These are phyloP conservation scores for Thalassaphorura encarpata DNA, from an alignment of 1,140 invertebrate genomes.

Conservation along the genomic window DNA sequence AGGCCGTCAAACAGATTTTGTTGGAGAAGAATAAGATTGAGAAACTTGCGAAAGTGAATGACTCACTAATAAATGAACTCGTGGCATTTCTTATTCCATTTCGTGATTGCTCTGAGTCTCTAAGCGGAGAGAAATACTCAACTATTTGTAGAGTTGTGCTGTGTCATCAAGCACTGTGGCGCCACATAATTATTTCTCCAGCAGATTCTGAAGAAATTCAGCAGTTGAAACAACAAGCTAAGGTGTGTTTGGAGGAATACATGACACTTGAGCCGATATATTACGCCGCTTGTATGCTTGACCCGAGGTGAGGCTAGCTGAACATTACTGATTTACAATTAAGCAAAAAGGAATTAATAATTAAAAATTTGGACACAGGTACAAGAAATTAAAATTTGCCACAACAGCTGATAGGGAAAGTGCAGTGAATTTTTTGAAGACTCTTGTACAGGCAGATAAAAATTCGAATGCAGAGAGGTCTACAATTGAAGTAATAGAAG, in stretches of 20 bases:
- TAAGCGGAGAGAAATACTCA: background rate
- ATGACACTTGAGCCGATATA: background rate
- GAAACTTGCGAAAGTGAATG: background rate
- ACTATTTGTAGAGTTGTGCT: background rate
- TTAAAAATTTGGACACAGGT: background rate
- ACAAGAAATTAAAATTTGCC: slow-evolving; percentile 1
- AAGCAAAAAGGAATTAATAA: background rate
- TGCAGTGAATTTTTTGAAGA: background rate
- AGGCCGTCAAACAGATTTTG: background rate
- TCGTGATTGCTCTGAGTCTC: background rate
- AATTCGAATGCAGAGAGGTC: too few relatives aligned
- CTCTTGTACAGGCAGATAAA: background rate
- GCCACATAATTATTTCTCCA: background rate
- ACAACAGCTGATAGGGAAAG: too few relatives aligned
- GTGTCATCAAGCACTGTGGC: background rate
- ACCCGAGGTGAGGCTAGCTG: slow-evolving; percentile 4
- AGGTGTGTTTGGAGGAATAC: background rate
- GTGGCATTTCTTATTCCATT: background rate
- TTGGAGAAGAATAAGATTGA: background rate
- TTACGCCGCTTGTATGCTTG: background rate
- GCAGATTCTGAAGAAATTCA: background rate
- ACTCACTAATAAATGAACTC: background rate
- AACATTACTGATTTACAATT: background rate
- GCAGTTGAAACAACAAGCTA: background rate
- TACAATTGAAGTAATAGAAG: too few relatives aligned